Evolutionary conservation across 1,140 invertebrate species (phyloP).

Genomic region (Spodoptera litura): DNA sequence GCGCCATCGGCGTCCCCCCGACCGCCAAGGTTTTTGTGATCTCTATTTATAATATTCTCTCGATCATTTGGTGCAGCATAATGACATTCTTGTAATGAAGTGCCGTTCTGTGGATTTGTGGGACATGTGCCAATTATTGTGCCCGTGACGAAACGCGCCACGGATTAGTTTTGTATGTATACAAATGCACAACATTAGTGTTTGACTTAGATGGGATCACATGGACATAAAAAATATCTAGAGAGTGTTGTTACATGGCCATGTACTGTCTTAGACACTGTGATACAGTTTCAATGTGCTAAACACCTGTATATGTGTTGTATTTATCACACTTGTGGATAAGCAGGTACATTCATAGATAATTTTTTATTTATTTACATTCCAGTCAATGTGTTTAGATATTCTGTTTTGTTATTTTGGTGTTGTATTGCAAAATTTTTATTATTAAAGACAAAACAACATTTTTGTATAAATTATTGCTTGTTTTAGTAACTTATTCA

Average conservation of each 20-base stretch:
- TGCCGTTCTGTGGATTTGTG: slow-evolving; percentile 80
- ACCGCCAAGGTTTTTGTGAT: slow-evolving; percentile 78
- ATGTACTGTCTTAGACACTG: not conserved
- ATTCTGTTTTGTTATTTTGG: not conserved
- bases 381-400: not conserved
- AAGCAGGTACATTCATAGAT: slow-evolving; percentile 33
- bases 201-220: slow-evolving; percentile 62
- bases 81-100: slow-evolving; percentile 85
- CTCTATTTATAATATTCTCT: slow-evolving; percentile 85
- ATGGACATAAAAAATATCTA: slow-evolving; percentile 54
- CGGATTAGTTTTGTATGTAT: slow-evolving; percentile 78
- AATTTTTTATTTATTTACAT: slow-evolving; percentile 20
- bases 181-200: slow-evolving; percentile 72
- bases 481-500: slow-evolving; percentile 16
- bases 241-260: slow-evolving; percentile 24
- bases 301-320: slow-evolving; percentile 25
- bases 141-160: slow-evolving; percentile 74
- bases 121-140: slow-evolving; percentile 84
- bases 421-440: not conserved
- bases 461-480: no score
- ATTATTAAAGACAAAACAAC: not conserved
- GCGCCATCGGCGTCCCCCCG: slow-evolving; percentile 68
- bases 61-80: slow-evolving; percentile 82
- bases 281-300: not conserved
- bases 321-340: slow-evolving; percentile 10